phyloP scores from a whole-genome alignment of 2,888 invertebrate species.

The Entomobrya multifasciata region DNA sequence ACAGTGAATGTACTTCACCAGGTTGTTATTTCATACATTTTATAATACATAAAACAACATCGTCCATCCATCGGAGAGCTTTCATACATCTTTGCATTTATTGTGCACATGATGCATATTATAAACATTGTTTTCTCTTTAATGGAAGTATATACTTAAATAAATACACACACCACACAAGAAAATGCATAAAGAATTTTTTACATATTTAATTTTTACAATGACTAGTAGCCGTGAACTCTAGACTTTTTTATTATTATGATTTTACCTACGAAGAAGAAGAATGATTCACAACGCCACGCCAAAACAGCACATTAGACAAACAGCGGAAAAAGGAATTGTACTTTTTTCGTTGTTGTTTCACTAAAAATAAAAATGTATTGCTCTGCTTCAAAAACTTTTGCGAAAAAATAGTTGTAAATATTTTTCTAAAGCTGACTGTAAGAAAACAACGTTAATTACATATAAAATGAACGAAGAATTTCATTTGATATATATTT shows the following conservation, averaged over 20 bases:
- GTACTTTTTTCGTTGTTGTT: slow-evolving; percentile 33
- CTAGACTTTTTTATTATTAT: not conserved
- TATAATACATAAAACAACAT: slow-evolving; percentile 40
- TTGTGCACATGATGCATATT: slow-evolving; percentile 19
- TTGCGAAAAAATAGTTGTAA: slow-evolving; percentile 35
- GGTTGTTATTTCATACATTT: slow-evolving; percentile 68
- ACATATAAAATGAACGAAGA: slow-evolving; percentile 21
- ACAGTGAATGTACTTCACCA: slow-evolving; percentile 40
- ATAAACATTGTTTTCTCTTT: slow-evolving; percentile 22
- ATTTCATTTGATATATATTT: slow-evolving; percentile 46
- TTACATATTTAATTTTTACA: not conserved
- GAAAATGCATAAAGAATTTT: not conserved
- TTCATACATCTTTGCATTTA: slow-evolving; percentile 44
- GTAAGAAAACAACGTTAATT: slow-evolving; percentile 18
- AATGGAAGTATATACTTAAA: slow-evolving; percentile 19
- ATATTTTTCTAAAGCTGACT: not conserved
- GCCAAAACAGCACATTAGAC: not conserved
- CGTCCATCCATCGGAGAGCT: slow-evolving; percentile 18
- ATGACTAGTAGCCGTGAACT: not conserved
- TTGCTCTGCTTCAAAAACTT: slow-evolving; percentile 32
- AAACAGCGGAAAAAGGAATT: slow-evolving; percentile 50
- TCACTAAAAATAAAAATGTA: slow-evolving; percentile 4
- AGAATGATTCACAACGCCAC: slow-evolving; percentile 21
- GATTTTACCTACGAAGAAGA: slow-evolving; percentile 19
- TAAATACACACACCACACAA: not conserved